phyloP scores from a whole-genome alignment of 2,113 vertebrate species.

The Rhea americana region DNA sequence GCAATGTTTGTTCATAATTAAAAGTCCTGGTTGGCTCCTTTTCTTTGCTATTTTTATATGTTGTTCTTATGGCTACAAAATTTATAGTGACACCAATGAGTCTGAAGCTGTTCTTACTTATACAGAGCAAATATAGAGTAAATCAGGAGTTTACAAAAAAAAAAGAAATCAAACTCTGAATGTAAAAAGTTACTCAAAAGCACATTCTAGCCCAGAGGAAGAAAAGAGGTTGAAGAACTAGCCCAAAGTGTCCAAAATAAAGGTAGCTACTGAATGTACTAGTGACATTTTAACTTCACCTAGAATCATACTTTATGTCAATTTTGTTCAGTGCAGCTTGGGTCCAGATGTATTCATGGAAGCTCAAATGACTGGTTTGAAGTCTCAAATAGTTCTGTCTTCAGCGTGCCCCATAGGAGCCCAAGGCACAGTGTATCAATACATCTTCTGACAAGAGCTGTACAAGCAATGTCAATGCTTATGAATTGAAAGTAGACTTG shows the following conservation, averaged over 20 bases:
- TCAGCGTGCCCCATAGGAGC: not conserved
- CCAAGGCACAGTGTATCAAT: not conserved
- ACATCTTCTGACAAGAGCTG: not conserved
- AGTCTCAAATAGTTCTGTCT: not conserved
- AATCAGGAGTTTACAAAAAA: not conserved
- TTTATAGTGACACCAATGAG: not conserved
- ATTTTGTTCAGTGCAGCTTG: not conserved
- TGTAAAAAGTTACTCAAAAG: not conserved
- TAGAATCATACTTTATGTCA: not conserved
- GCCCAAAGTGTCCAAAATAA: not conserved
- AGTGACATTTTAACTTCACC: not conserved
- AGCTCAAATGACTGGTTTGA: not conserved
- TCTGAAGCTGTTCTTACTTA: not conserved
- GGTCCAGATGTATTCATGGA: not conserved
- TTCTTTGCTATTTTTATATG: not conserved
- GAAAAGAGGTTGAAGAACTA: not conserved
- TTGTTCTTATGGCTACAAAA: not conserved
- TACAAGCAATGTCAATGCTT: not conserved
- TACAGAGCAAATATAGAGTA: not conserved
- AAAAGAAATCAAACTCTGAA: not conserved
- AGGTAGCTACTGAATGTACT: not conserved
- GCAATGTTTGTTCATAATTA: not conserved
- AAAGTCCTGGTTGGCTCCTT: not conserved
- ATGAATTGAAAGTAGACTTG: not conserved
- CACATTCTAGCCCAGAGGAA: not conserved